Evolutionary conservation across 2,113 vertebrate genomes (phyloP), one percentile per base, ranked within the genome.

Genomic region (Thunnus thynnus): DNA sequence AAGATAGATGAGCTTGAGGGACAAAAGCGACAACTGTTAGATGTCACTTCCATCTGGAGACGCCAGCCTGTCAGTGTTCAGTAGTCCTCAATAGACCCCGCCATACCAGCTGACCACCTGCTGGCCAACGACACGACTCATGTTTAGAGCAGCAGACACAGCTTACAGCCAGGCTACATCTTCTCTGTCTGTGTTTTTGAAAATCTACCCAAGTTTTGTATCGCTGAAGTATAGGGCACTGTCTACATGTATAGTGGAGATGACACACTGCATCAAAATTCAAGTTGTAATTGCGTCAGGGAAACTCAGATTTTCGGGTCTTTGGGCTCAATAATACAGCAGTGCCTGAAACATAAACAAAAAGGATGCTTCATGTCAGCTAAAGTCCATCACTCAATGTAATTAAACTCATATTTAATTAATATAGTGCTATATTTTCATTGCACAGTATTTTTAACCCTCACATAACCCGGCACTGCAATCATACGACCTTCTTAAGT

Each of bases 11-110:
- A 80, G n/a, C 27, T 64, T 4, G 25, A 17, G 76, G 70, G 36
- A 66, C 16, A 7, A 36, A 81, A 44, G 61, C 47, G 10, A 56
- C 27, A 72, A 52, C 58, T 73, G 77, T 81, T 74, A 20, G 78
- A 82, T 60, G 61, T 86, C 74, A 71, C 67, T 65, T 88, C 87
- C 89, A 88, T 91, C 82, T 89, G 89, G 87, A 86, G 71, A 72
- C 73, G 84, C 65, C 87, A 82, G 82, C 52, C 87, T 82, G 80
- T 87, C 71, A 64, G 66, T 50, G 80, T 67, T 78, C 65, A 78
- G 71, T 67, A 64, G 70, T 76, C 67, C 83, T 88, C 69, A 50
- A 55, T 32, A 78, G 84, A 86, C 82, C 73, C 57, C 30, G 12
- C 47, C 69, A 36, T 68, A 80, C 77, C 85, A 80, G 65, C 73